These are phyloP conservation scores for Cephus rjabovi DNA, from an alignment of 2,888 invertebrate species.

Conservation along the genomic window DNA sequence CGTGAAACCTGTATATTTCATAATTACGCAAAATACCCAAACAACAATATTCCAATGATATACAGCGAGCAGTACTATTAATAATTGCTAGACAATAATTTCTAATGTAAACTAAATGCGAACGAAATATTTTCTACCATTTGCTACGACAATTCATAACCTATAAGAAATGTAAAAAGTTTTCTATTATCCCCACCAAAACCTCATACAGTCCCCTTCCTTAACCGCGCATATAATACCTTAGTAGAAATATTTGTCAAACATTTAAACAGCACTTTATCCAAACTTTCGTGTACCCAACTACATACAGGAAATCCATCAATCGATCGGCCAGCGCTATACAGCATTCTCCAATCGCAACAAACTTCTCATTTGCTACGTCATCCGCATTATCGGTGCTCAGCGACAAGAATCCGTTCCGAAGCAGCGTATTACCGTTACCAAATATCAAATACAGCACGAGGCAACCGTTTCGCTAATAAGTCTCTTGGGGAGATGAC, in stretches of 20 bases:
- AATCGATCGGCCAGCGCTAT: background rate
- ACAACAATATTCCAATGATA: too few species aligned
- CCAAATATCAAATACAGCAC: constrained; percentile 5
- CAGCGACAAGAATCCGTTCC: constrained; percentile 29
- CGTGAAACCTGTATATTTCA: background rate
- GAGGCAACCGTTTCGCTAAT: constrained; percentile 42
- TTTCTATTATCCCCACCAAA: background rate
- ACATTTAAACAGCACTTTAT: background rate
- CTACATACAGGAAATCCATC: background rate
- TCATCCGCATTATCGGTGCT: constrained; percentile 35
- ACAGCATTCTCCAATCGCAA: constrained; percentile 15
- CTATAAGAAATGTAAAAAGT: background rate
- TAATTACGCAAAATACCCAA: background rate
- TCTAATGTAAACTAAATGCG: too few species aligned
- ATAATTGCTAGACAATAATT: too few species aligned
- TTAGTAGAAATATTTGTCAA: background rate
- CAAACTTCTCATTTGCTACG: constrained; percentile 22
- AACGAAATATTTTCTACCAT: background rate
- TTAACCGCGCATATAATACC: background rate
- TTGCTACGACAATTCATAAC: background rate
- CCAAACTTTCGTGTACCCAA: background rate
- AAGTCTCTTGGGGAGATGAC: constrained; percentile 48
- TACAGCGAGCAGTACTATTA: too few species aligned
- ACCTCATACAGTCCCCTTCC: background rate
- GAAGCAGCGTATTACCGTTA: constrained; percentile 34